Conservation (phyloP, 2,113 vertebrate genomes). For the Phaetusa simplex region DNA sequence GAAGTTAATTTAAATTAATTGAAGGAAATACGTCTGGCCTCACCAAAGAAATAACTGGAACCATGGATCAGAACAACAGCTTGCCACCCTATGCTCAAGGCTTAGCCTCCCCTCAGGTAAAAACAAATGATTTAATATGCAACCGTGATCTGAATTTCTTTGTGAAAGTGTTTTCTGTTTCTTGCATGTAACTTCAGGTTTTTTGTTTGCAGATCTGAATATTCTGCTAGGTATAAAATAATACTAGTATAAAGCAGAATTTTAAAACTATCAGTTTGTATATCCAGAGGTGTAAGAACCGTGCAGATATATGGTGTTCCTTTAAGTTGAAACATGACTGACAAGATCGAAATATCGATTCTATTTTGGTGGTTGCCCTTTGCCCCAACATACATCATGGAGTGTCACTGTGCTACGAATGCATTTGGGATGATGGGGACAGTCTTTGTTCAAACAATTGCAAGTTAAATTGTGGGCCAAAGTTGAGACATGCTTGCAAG, state of each 20-base stretch:
- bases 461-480: neutral
- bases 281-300: neutral
- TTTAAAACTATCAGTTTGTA: neutral
- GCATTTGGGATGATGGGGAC: neutral
- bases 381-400: neutral
- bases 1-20: neutral
- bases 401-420: neutral
- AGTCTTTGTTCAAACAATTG: neutral
- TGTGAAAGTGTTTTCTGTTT: neutral
- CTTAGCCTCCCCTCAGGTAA: conserved; percentile 95
- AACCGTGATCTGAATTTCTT: neutral
- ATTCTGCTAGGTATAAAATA: neutral
- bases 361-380: neutral
- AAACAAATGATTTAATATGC: neutral
- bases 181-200: neutral
- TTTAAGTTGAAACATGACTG: neutral
- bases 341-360: neutral
- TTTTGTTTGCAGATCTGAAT: neutral
- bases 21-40: neutral
- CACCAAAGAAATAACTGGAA: conserved; percentile 51
- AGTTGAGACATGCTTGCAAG: neutral
- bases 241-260: neutral
- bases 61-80: conserved; percentile 98
- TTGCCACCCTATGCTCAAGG: conserved; percentile 89
- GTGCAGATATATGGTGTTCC: neutral